Conservation (phyloP, 1,140 invertebrate genomes). For the Trichogramma pretiosum region DNA sequence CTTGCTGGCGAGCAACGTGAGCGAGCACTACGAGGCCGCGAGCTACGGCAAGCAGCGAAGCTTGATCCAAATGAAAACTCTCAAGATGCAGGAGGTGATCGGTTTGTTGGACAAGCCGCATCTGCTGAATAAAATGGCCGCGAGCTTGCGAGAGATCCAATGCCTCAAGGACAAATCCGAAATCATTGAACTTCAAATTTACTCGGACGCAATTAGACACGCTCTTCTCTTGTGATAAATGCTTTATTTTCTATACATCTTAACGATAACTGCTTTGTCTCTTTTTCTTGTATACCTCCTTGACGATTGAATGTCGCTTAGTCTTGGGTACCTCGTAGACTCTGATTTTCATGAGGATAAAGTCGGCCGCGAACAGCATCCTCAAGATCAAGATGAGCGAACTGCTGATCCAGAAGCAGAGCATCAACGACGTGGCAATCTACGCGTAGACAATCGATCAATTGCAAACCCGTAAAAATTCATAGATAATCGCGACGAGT, state of each 20-base stretch:
- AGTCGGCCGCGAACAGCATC: slow-evolving; percentile 20
- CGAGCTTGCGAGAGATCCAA: background rate
- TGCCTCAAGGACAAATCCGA: background rate
- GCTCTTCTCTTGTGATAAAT: background rate
- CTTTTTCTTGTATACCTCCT: no score
- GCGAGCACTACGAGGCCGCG: background rate
- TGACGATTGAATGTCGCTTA: no score
- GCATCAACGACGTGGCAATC: slow-evolving; percentile 21
- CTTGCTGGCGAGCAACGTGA: background rate
- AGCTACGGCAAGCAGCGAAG: background rate
- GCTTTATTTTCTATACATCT: no score
- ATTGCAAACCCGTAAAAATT: slow-evolving; percentile 13
- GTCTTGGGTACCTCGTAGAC: slow-evolving; percentile 24
- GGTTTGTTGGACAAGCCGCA: slow-evolving; percentile 6
- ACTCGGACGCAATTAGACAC: background rate
- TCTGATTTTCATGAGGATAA: slow-evolving; percentile 21
- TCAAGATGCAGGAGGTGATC: background rate
- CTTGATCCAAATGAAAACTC: background rate
- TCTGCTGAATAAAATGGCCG: slow-evolving; percentile 9
- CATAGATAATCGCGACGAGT: slow-evolving; percentile 21
- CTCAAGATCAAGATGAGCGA: slow-evolving; percentile 21
- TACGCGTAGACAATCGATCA: slow-evolving; percentile 16
- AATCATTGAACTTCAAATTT: background rate
- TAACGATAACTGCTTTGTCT: no score
- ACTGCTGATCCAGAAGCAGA: slow-evolving; percentile 22